A percentile compares a stretch with the other conserved stretches of the same genome.
phyloP scores from a whole-genome alignment of 2,888 invertebrate genomes.

The Aricia artaxerxes region DNA sequence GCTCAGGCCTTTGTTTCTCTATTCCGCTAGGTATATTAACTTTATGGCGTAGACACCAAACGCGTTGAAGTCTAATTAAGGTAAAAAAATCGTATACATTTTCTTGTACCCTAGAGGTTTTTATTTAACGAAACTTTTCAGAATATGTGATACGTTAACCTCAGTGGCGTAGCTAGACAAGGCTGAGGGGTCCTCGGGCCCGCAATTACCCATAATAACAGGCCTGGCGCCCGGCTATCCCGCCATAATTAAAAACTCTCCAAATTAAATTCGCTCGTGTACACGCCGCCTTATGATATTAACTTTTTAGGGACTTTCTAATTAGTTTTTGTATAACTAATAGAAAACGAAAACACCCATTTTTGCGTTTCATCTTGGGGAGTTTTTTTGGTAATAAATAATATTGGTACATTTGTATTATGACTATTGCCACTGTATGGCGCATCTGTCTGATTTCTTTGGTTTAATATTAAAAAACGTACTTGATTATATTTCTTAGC shows the following conservation, averaged over 20 bases:
- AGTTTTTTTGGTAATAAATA: slow-evolving; percentile 44
- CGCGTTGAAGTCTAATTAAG: slow-evolving; percentile 2
- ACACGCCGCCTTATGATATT: slow-evolving; percentile 69
- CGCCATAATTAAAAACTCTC: slow-evolving; percentile 79
- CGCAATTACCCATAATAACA: slow-evolving; percentile 81
- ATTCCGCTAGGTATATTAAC: too few relatives aligned
- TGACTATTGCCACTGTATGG: neutral
- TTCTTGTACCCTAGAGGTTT: neutral
- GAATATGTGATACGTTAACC: slow-evolving; percentile 16
- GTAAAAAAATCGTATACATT: neutral
- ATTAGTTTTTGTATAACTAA: slow-evolving; percentile 64
- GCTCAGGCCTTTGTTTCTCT: too few relatives aligned
- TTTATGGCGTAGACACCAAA: neutral
- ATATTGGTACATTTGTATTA: neutral
- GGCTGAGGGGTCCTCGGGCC: slow-evolving; percentile 70
- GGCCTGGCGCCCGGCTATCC: slow-evolving; percentile 55
- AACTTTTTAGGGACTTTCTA: slow-evolving; percentile 78
- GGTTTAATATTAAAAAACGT: too few relatives aligned
- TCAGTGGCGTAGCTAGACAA: slow-evolving; percentile 54
- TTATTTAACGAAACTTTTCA: neutral
- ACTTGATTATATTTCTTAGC: too few relatives aligned
- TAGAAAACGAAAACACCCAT: slow-evolving; percentile 30
- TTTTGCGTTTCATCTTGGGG: neutral
- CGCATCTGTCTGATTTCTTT: too few relatives aligned
- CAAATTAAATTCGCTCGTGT: slow-evolving; percentile 80